These are phyloP conservation scores for Chromis chromis DNA, from an alignment of 2,797 vertebrate genomes.

Conservation along the genomic window DNA sequence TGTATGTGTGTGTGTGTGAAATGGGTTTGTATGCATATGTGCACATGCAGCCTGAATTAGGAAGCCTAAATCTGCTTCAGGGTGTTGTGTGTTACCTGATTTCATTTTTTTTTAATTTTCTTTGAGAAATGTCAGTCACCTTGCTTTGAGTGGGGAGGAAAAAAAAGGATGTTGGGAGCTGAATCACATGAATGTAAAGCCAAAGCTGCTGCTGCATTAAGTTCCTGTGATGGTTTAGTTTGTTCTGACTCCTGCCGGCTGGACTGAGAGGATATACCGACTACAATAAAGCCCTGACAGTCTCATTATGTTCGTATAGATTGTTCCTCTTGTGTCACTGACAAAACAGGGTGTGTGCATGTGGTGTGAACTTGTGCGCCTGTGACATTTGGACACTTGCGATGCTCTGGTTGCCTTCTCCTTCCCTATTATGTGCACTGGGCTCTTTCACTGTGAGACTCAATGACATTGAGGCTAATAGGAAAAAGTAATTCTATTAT, in stretches of 20 bases:
- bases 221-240: slow-evolving; percentile 45
- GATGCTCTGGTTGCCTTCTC: slow-evolving; percentile 30
- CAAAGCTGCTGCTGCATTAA: slow-evolving; percentile 39
- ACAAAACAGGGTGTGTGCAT: slow-evolving; percentile 71
- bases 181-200: slow-evolving; percentile 40
- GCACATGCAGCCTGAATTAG: slow-evolving; percentile 22
- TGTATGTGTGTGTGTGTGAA: background rate
- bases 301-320: slow-evolving; percentile 60
- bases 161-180: background rate
- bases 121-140: slow-evolving; percentile 58
- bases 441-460: slow-evolving; percentile 55
- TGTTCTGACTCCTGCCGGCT: slow-evolving; percentile 31
- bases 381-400: slow-evolving; percentile 68
- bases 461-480: slow-evolving; percentile 65
- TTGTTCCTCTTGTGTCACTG: slow-evolving; percentile 55
- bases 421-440: slow-evolving; percentile 49
- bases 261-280: slow-evolving; percentile 35
- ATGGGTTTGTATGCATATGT: slow-evolving; percentile 40
- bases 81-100: slow-evolving; percentile 53
- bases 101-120: no score
- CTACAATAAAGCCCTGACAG: slow-evolving; percentile 52
- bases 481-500: slow-evolving; percentile 72
- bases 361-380: slow-evolving; percentile 44
- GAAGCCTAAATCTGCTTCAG: slow-evolving; percentile 43
- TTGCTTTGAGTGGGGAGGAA: slow-evolving; percentile 38